Evolutionary conservation across 2,113 vertebrate genomes (phyloP), one percentile per base, ranked within the genome.

Genomic region (Atlantisia rogersi): DNA sequence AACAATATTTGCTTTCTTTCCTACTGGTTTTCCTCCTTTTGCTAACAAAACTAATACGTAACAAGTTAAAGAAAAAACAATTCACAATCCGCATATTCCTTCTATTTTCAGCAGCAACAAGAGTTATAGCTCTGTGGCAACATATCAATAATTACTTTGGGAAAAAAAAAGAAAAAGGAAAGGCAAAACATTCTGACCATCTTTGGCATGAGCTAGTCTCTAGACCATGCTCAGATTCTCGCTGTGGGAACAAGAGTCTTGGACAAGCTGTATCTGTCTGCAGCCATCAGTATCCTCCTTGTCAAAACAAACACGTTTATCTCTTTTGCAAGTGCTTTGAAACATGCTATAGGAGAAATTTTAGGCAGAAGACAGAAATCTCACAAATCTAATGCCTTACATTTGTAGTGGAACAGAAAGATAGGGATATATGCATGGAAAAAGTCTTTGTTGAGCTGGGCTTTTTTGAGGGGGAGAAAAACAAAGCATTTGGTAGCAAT

Each of bases 401-500:
- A 11, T 70, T 93, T 76, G 37, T 20, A 42, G 65, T 92, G 81
- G 44, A 80, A 76, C 28, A 46, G 37, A 50, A 75, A 87, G 26
- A 28, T 5, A 24, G 50, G 58, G 35, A 88, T 85, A 92, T 11
- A 25, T 9, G 55, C 29, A 9, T 65, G 7, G 32, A 74, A 21
- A 32, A 26, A 31, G 8, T 73, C 86, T 70, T 70, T 76, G 68
- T 93, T 46, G 42, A 81, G 68, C 22, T 48, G 56, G 42, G 60
- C 40, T 81, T 67, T 48, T 90, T 19, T 21, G 93, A 82, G 83
- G 32, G 50, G 55, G 35, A 78, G 80, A 55, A 89, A 94, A 62
- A 7, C 80, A 82, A 96, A 94, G 87, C 89, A 92, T 95, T 94
- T 97, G 96, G 91, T 75, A 93, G 44, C 88, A 88, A 96, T 97